Evolutionary conservation across 2,113 vertebrate species (phyloP).

Genomic region (Acanthochromis polyacanthus): DNA sequence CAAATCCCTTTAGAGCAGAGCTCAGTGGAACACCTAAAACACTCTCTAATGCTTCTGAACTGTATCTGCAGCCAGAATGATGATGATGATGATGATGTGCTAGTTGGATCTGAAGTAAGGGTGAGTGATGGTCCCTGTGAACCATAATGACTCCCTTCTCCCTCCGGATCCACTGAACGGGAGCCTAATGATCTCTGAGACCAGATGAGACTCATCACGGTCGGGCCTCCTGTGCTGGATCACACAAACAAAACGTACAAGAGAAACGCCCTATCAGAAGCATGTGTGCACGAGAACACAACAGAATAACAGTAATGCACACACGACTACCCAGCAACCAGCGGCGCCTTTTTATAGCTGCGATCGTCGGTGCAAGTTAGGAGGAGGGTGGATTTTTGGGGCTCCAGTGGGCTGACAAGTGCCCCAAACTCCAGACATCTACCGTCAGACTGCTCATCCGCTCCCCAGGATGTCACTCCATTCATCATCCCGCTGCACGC

Average conservation of each 20-base stretch:
- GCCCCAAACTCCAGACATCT: conserved; percentile 60
- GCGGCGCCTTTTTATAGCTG: background rate
- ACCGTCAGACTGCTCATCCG: conserved; percentile 56
- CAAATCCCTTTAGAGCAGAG: background rate
- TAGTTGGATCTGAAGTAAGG: conserved; percentile 56
- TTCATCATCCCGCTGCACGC: conserved; percentile 73
- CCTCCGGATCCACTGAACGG: conserved; percentile 46
- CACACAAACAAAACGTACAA: conserved; percentile 5
- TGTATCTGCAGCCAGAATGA: conserved; percentile 3
- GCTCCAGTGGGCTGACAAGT: conserved; percentile 41
- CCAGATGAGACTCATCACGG: conserved; percentile 70
- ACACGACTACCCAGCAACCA: background rate
- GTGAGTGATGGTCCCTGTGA: conserved; percentile 64
- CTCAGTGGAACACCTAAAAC: conserved; percentile 8
- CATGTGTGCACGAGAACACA: background rate
- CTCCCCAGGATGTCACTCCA: conserved; percentile 75
- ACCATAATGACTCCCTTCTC: conserved; percentile 64
- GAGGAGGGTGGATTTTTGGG: conserved; percentile 25
- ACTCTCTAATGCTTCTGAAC: conserved; percentile 6
- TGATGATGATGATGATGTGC: conserved; percentile 52
- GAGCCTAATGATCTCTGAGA: conserved; percentile 69
- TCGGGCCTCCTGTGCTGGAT: conserved; percentile 33
- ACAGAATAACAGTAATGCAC: background rate
- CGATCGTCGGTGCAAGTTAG: background rate
- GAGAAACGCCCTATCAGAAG: background rate